Base-by-base conservation (phyloP, 2,888 invertebrate species). In the Spilarctia lutea region DNA sequence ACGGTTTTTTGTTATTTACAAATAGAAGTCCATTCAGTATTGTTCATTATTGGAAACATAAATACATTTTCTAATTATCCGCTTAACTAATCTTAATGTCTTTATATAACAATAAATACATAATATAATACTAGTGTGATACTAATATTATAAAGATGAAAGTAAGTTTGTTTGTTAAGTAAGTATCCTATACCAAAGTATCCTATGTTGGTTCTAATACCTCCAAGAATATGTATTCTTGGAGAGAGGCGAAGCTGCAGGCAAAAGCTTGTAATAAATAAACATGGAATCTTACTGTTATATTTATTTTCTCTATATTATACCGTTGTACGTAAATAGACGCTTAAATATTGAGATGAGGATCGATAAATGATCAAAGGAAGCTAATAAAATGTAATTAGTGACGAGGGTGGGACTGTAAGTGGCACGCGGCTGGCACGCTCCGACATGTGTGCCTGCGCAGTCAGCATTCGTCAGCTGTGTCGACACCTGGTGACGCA, bases 361-460 rank as follows among this genome's bases (percentile, higher is more conserved):
- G 60, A 72, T 77, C 79, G 68, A 76, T 68, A 72, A 76, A 77
- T 75, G 75, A 76, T 79, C 76, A 82, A 84, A 86, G 84, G 84
- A 84, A 85, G 84, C 82, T 85, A 82, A 85, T 88, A 85, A 86
- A 86, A 83, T 84, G 77, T 82, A 82, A 89, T 87, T 80, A 86
- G 81, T 84, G 79, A 75, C 72, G 79, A 77, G 76, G 76, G 80
- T 56, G 71, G 42, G 11, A 30, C 63, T 30, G 63, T 60, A 45
- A 45, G 30, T 80, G 91, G 91, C 94, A 93, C 92, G 93, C 91
- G 94, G 91, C 91, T 80, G 91, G 88, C 93, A 93, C 93, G 88
- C 92, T 90, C 85, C 88, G 85, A 83, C 90, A 91, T 89, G 85
- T 90, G 91, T 83, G 83, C 83, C 75, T 73, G 82, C 80, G 83